A percentile compares a stretch with the other conserved stretches of the same genome.
phyloP scores from a whole-genome alignment of 2,113 vertebrate genomes.

The Phylloscopus whistleri region DNA sequence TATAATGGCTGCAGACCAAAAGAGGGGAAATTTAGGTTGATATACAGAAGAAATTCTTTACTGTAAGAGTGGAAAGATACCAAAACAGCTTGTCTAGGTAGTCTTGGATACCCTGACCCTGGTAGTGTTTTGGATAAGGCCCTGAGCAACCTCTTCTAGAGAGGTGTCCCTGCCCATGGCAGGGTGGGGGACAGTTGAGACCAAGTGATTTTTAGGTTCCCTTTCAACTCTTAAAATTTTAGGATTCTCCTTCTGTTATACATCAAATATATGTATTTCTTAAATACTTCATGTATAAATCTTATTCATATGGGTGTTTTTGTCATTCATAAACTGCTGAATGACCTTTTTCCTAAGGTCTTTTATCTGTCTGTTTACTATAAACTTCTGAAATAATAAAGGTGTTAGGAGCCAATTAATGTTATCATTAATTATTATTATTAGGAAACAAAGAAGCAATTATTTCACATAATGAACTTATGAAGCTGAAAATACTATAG shows the following conservation, averaged over 20 bases:
- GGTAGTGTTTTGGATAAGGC: neutral
- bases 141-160: neutral
- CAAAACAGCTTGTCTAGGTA: neutral
- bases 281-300: neutral
- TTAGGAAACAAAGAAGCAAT: neutral
- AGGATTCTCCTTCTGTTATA: neutral
- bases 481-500: neutral
- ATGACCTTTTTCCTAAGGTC: neutral
- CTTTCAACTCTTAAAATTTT: neutral
- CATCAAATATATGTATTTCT: neutral
- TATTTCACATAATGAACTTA: neutral
- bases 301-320: neutral
- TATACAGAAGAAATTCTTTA: neutral
- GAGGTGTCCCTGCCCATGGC: neutral
- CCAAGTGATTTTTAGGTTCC: neutral
- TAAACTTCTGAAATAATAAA: neutral
- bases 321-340: neutral
- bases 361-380: neutral
- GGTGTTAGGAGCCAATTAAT: neutral
- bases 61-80: neutral
- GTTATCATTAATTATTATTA: neutral
- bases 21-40: neutral
- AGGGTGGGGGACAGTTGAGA: accelerated
- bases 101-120: accelerated
- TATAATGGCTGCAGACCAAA: neutral